Base-by-base conservation (phyloP, 2,888 invertebrate genomes). In the Nesidiocoris tenuis region DNA sequence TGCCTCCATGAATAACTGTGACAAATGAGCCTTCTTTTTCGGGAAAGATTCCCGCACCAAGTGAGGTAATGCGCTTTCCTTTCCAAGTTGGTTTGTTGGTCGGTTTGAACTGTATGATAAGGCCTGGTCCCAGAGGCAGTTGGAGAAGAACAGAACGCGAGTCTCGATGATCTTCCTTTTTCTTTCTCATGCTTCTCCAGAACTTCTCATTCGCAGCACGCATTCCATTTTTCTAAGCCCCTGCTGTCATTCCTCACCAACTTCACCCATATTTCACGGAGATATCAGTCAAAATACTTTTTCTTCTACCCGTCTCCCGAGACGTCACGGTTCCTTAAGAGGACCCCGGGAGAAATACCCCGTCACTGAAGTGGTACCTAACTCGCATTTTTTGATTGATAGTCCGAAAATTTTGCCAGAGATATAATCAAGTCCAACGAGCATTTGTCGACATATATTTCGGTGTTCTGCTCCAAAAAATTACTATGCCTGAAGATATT, bases 221-320 rank as follows among this genome's bases (percentile, higher is more conserved):
- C 70, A 70, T 70, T 70, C 70, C 70, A 70, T 70, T 70, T 70
- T 70, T 70, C 70, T 70, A 70, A 70, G 59, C 70, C 57, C 55
- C 55, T 0, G 19, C 67, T 55, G 59, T 70, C 70, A 70, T 70
- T 59, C 59, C 70, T 70, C 70, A 70, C 57, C 57, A 70, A 70
- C 70, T 70, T 70, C 70, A 59, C 70, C 59, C 70, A 70, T 70
- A 59, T 70, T 70, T 70, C 70, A 70, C 24, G 59, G 24, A 70
- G 70, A 70, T 70, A 70, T 70, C 70, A 56, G 70, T 70, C 70
- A 70, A 70, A 70, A 70, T 39, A 39, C 12, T 39, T 12, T n/a
- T n/a, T n/a, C n/a, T n/a, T n/a, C n/a, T n/a, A n/a, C n/a, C n/a
- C n/a, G 65, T 16, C 70, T 70, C 24, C 24, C 70, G 24, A 68